Evolutionary conservation across 2,113 vertebrate genomes (phyloP).

Genomic region (Lophius piscatorius): DNA sequence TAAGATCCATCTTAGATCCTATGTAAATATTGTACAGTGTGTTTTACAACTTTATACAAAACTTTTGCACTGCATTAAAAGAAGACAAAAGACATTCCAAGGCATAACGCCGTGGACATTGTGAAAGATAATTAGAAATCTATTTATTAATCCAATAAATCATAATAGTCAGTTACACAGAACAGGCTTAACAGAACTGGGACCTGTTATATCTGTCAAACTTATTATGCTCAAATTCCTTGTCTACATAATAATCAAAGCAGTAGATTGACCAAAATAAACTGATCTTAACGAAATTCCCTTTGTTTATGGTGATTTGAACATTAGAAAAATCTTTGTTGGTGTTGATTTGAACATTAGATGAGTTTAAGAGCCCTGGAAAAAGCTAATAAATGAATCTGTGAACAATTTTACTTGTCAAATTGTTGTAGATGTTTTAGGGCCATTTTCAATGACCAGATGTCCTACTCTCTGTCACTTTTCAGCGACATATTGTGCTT

Average conservation of each 20-base stretch:
- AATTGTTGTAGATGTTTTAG: too few relatives aligned
- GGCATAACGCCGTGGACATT: constrained; percentile 13
- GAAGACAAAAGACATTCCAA: constrained; percentile 24
- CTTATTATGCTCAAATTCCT: too few relatives aligned
- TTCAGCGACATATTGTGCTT: constrained; percentile 4
- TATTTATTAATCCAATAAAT: constrained; percentile 17
- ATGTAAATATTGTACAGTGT: constrained; percentile 76
- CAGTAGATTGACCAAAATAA: too few relatives aligned
- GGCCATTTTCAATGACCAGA: constrained; percentile 10
- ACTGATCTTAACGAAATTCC: too few relatives aligned
- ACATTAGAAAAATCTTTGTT: too few relatives aligned
- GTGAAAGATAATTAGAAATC: neutral
- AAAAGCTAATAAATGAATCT: too few relatives aligned
- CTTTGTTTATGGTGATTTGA: too few relatives aligned
- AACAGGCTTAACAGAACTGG: neutral
- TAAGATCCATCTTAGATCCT: constrained; percentile 1
- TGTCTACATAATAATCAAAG: too few relatives aligned
- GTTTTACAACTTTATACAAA: constrained; percentile 75
- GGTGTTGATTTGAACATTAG: too few relatives aligned
- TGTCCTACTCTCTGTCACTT: constrained; percentile 17
- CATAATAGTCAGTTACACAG: neutral
- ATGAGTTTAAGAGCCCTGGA: too few relatives aligned
- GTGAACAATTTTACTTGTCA: too few relatives aligned
- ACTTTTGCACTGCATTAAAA: constrained; percentile 47
- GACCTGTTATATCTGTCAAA: too few relatives aligned